Base-by-base conservation (phyloP, 2,797 vertebrate species). In the Ceyx erithaca region DNA sequence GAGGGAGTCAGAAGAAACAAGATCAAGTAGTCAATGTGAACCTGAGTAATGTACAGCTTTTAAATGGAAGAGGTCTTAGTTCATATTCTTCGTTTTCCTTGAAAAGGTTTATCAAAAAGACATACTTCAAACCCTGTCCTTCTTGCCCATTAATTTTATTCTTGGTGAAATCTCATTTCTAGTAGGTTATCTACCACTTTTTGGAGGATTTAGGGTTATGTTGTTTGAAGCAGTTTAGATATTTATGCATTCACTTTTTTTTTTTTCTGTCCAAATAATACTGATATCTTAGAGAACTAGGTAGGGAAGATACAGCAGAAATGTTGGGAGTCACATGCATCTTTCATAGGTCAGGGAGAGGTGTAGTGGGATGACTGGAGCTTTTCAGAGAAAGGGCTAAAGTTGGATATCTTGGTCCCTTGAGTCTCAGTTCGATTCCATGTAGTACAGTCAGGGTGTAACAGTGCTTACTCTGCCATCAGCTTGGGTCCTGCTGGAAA, bases 311-410 rank as follows among this genome's bases (percentile, higher is more conserved):
- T 58, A 7, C 9, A 19, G 30, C 43, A 77, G 28, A 33, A 61
- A 31, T 4, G 4, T 4, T 23, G 17, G 20, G 41, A 61, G 19
- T 18, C 4, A 2, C 2, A 2, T 5, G 1, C 1, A 3, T 9
- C 28, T 82, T 55, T 68, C 1, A 1, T 15, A 15, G 20, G 41
- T 18, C 7, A 33, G 14, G 20, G 19, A 12, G 7, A 35, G 18
- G 4, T 31, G 26, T 18, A 14, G 22, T 25, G 49, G 6, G 4
- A 5, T 52, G 30, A 6, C 18, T 71, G 30, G 23, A 52, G 4
- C 12, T 48, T 3, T 57, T 30, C 18, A 51, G 35, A 28, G 43
- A 61, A 76, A 10, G 6, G 5, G 28, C 13, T 77, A 8, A 37
- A 12, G 26, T 14, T 62, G 61, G 33, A 40, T 23, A 23, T 13